Evolutionary conservation across 1,140 invertebrate genomes (phyloP), one percentile per base, ranked within the genome.

Genomic region (Nilaparvata lugens): DNA sequence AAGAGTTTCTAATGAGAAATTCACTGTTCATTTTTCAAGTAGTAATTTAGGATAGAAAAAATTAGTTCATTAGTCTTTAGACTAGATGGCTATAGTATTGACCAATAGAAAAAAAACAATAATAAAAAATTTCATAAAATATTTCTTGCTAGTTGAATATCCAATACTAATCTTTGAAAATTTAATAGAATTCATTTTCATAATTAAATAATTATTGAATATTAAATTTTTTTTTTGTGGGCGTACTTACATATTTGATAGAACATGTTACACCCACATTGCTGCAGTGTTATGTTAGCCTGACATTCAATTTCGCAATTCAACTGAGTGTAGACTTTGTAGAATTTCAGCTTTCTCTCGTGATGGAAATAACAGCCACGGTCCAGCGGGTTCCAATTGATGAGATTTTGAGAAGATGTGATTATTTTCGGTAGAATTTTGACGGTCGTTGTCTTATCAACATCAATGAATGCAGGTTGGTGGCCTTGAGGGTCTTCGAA

Each of bases 161-260:
- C n/a, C n/a, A n/a, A n/a, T n/a, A n/a, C n/a, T n/a, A n/a, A n/a
- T n/a, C n/a, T n/a, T n/a, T n/a, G n/a, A n/a, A n/a, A n/a, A n/a
- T n/a, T n/a, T n/a, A n/a, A n/a, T n/a, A n/a, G n/a, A n/a, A n/a
- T n/a, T n/a, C n/a, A n/a, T n/a, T n/a, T n/a, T n/a, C n/a, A n/a
- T n/a, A n/a, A n/a, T n/a, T n/a, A n/a, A n/a, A n/a, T n/a, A n/a
- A n/a, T n/a, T n/a, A n/a, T n/a, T n/a, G n/a, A n/a, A n/a, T n/a
- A n/a, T n/a, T n/a, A n/a, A n/a, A n/a, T n/a, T n/a, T n/a, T n/a
- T n/a, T n/a, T n/a, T n/a, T n/a, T n/a, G n/a, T n/a, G n/a, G n/a
- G n/a, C n/a, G n/a, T 35, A 74, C 70, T 78, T 68, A 83, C 83
- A 79, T 52, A 82, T 82, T 81, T 85, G 83, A 69, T 81, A 79